Evolutionary conservation across 92 coral and sea anemone genomes (phyloP).

Genomic region (Heliopora coerulea): DNA sequence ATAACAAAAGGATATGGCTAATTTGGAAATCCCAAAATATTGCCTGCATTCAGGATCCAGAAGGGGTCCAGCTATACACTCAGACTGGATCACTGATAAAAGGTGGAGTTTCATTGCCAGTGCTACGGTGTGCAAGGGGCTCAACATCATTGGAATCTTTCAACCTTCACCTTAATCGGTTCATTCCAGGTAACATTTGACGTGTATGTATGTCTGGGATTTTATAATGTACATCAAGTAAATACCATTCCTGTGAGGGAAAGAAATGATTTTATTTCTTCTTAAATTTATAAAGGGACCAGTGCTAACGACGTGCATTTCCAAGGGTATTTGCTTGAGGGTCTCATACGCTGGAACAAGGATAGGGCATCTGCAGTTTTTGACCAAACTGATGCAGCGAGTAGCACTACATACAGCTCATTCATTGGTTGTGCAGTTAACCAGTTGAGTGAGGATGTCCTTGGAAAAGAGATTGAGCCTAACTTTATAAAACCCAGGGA

Average conservation of each 20-base stretch:
- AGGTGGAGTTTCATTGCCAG: slow-evolving; percentile 34
- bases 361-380: no score
- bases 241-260: no score
- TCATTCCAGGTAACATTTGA: slow-evolving; percentile 30
- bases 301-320: slow-evolving; percentile 30
- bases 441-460: no score
- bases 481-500: no score
- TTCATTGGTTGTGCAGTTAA: no score
- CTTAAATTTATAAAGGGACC: slow-evolving; percentile 28
- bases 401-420: no score
- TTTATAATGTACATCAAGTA: no score
- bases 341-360: slow-evolving; percentile 26
- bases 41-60: slow-evolving; percentile 31
- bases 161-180: slow-evolving; percentile 27
- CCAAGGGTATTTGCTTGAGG: slow-evolving; percentile 31
- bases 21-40: slow-evolving; percentile 16
- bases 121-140: slow-evolving; percentile 33
- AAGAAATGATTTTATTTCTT: no score
- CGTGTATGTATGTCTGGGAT: no score
- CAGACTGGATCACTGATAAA: slow-evolving; percentile 29
- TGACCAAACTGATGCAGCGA: no score
- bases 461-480: no score
- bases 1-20: slow-evolving; percentile 16
- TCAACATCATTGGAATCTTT: slow-evolving; percentile 41
- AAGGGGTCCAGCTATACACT: slow-evolving; percentile 28